Evolutionary conservation across 2,888 invertebrate genomes (phyloP), one percentile per base, ranked within the genome.

Genomic region (Arge pagana): DNA sequence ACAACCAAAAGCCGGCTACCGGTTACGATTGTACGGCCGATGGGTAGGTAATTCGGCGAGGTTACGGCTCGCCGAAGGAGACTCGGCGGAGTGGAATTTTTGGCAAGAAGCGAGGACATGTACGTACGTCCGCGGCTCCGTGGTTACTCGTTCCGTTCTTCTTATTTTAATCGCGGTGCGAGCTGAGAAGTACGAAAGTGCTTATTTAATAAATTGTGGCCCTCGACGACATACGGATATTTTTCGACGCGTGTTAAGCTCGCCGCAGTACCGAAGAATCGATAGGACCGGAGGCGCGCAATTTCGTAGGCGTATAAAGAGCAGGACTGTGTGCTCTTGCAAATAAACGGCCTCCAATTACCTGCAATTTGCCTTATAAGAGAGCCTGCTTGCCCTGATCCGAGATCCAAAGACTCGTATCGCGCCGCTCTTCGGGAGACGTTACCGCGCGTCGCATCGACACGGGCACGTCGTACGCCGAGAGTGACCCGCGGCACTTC

Each of bases 271-370:
- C 15, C 13, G 28, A 11, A n/a, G 33, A 35, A 45, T 45, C 45
- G 45, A 45, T 45, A 45, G 35, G 33, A 33, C 53, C 57, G 55
- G 57, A 58, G 57, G 56, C 52, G 56, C 56, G 65, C 64, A 68
- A 72, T 71, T 68, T 69, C 70, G 71, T 70, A 69, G 70, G 69
- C 68, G 69, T 67, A 66, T 58, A 60, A 57, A 55, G 63, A 60
- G 58, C 65, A 61, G 57, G 37, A 56, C 53, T 55, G 58, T 63
- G 61, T 61, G 60, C 63, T 65, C 66, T 66, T 61, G 65, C 66
- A 67, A 68, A 70, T 64, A 65, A 73, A 73, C 73, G 70, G 64
- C 60, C 62, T 59, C 65, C 68, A 65, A 73, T 73, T 72, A 72
- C 68, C 63, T 59, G 69, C 72, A 72, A 74, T 74, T 73, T 73